Conservation (phyloP, 2,113 vertebrate species). For the Speoplatyrhinus poulsoni region DNA sequence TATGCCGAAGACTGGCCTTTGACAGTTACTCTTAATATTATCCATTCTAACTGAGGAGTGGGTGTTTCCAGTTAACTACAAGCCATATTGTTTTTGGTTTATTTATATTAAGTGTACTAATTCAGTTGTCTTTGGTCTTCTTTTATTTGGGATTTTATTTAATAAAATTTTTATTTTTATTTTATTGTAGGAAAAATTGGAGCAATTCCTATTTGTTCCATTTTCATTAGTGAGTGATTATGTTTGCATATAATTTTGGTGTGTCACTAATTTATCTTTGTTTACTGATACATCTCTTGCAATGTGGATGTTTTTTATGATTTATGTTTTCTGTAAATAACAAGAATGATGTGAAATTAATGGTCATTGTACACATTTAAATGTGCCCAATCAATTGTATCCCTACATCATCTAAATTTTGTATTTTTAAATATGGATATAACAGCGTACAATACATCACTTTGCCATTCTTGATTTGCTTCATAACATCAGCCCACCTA, state of each 20-base stretch:
- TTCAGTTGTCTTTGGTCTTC: slow-evolving; percentile 33
- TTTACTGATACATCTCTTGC: background rate
- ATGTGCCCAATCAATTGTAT: too few relatives aligned
- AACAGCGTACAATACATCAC: too few relatives aligned
- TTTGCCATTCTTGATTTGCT: too few relatives aligned
- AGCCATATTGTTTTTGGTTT: slow-evolving; percentile 49
- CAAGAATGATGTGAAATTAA: background rate
- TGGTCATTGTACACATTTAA: too few relatives aligned
- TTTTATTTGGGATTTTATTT: slow-evolving; percentile 8
- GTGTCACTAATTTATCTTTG: background rate
- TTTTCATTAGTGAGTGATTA: background rate
- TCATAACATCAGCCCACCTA: too few relatives aligned
- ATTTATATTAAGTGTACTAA: slow-evolving; percentile 15
- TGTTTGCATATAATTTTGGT: background rate
- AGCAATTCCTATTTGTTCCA: slow-evolving; percentile 31
- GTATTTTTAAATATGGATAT: too few relatives aligned
- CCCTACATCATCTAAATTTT: too few relatives aligned
- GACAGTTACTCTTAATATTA: slow-evolving; percentile 17
- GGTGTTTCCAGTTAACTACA: slow-evolving; percentile 47
- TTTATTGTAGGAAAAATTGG: slow-evolving; percentile 24
- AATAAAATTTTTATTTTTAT: too few relatives aligned
- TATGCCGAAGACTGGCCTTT: slow-evolving; percentile 42
- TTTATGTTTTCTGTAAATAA: slow-evolving; percentile 4
- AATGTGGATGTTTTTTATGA: background rate
- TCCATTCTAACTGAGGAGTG: slow-evolving; percentile 10